phyloP scores from a whole-genome alignment of 2,113 vertebrate genomes.

The Nycticryphes semicollaris region DNA sequence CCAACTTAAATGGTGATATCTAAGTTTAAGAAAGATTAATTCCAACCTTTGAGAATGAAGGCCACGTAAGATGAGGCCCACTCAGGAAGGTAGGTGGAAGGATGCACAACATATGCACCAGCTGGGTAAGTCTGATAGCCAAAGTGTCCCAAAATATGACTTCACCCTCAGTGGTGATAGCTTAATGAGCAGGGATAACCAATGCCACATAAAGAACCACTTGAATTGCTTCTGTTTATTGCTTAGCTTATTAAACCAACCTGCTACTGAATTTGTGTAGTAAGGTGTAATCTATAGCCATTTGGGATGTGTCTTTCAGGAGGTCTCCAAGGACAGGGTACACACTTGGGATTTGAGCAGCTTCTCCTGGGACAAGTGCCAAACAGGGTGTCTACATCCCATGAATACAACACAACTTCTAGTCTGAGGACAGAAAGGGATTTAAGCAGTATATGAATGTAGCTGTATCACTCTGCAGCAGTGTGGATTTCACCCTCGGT shows the following conservation, averaged over 20 bases:
- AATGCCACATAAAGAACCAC: not conserved
- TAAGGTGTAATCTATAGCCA: not conserved
- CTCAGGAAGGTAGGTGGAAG: not conserved
- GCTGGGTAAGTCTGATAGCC: not conserved
- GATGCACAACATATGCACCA: not conserved
- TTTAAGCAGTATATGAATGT: not conserved
- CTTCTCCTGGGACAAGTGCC: not conserved
- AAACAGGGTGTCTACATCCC: not conserved
- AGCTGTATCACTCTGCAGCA: not conserved
- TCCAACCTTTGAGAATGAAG: not conserved
- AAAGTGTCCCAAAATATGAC: not conserved
- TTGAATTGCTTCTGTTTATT: not conserved
- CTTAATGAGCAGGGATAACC: not conserved
- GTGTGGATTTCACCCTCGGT: not conserved
- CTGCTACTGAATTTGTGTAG: not conserved
- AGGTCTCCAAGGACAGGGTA: not conserved
- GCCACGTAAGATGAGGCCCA: rapidly evolving
- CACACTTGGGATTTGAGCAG: not conserved
- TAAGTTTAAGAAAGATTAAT: not conserved
- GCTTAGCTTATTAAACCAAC: not conserved
- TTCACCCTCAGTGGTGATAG: not conserved
- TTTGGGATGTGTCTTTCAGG: not conserved
- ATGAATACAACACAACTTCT: not conserved
- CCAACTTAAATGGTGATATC: not conserved
- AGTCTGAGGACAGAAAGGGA: not conserved